Conservation (phyloP, 2,113 vertebrate genomes). For the Tupaia tana region DNA sequence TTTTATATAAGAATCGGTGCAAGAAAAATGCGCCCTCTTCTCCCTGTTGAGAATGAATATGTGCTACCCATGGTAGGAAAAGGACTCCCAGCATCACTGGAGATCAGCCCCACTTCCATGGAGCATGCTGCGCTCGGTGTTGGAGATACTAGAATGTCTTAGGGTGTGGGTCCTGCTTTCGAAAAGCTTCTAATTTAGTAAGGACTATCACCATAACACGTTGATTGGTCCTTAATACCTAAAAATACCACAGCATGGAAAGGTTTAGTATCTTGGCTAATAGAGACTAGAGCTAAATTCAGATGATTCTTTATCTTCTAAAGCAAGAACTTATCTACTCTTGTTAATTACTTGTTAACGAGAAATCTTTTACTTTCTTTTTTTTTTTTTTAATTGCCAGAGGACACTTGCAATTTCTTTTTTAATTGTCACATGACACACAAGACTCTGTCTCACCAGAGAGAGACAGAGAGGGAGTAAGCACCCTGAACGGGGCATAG, state of each 20-base stretch:
- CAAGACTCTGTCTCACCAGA: no score
- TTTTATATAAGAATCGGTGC: background rate
- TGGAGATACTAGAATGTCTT: background rate
- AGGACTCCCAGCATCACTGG: background rate
- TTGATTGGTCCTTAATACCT: background rate
- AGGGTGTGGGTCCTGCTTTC: background rate
- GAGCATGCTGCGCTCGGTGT: background rate
- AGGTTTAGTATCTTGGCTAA: background rate
- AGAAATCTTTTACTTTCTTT: background rate
- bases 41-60: background rate
- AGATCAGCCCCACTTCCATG: background rate
- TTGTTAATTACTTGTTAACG: background rate
- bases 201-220: background rate
- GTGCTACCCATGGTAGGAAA: background rate
- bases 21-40: background rate
- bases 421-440: no score
- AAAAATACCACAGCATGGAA: background rate
- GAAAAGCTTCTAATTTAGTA: background rate
- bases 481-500: no score
- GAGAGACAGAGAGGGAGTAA: no score
- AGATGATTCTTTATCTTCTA: conserved; percentile 12
- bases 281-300: background rate
- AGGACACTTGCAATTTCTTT: no score
- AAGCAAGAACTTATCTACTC: background rate
- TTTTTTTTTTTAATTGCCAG: no score